These are phyloP conservation scores for Elephantulus edwardii DNA, from an alignment of 2,113 vertebrate species.

Conservation along the genomic window DNA sequence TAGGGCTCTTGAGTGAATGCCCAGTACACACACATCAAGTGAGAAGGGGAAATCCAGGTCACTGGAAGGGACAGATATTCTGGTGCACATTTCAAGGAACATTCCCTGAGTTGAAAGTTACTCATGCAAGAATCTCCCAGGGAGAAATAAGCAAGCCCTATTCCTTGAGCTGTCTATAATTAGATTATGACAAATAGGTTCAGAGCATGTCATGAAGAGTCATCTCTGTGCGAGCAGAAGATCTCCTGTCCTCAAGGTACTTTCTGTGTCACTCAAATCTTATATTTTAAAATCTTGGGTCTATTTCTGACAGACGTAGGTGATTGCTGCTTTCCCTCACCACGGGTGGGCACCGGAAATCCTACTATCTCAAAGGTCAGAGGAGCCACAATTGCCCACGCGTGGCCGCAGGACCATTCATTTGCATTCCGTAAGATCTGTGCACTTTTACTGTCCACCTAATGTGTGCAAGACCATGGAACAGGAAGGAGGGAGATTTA, in stretches of 20 bases:
- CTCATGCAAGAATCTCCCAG: not conserved
- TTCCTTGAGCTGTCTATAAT: not conserved
- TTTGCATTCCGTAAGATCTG: not conserved
- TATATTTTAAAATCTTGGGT: constrained; percentile 10
- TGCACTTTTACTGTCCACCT: rapidly evolving
- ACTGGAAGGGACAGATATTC: not conserved
- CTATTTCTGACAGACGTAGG: not conserved
- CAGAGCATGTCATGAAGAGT: not conserved
- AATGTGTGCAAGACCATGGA: not conserved
- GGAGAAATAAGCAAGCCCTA: not conserved
- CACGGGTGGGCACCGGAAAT: not conserved
- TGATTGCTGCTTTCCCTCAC: not conserved
- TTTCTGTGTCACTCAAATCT: not conserved
- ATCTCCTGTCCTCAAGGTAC: not conserved
- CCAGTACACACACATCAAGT: not conserved
- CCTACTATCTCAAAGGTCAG: not conserved
- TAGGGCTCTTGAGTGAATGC: too few species aligned
- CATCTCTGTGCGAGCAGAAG: not conserved
- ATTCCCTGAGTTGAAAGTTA: not conserved
- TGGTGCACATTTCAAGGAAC: not conserved
- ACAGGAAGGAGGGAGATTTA: not conserved
- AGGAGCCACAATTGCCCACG: not conserved
- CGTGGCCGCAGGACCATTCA: not conserved
- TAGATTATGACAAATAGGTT: not conserved
- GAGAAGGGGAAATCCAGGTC: not conserved